Percentiles rank a stretch among this genome's conserved stretches.
Conservation (phyloP, 2,113 vertebrate genomes). For the Procavia capensis region DNA sequence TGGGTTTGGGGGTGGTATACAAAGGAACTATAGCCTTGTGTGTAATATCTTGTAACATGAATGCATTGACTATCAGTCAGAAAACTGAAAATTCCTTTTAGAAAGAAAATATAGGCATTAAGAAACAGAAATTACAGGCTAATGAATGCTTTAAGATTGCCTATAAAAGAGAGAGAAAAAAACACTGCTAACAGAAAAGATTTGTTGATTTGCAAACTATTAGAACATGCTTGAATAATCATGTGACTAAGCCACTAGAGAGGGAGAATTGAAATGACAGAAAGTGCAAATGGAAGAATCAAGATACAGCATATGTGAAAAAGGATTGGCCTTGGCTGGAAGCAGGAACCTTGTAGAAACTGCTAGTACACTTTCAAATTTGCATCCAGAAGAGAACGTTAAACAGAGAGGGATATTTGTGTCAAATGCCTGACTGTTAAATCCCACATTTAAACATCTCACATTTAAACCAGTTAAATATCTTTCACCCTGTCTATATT, state of each 20-base stretch:
- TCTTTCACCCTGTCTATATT: too few species aligned
- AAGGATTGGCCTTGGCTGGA: neutral
- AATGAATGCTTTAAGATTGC: neutral
- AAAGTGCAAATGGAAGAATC: constrained; percentile 42
- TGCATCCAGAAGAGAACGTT: neutral
- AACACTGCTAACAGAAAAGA: too few species aligned
- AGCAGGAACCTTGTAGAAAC: neutral
- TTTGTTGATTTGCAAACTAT: neutral
- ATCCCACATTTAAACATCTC: too few species aligned
- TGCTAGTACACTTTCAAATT: neutral
- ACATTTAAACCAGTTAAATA: too few species aligned
- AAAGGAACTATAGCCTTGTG: neutral
- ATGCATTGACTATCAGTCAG: neutral
- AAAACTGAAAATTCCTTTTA: neutral
- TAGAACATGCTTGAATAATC: constrained; percentile 4
- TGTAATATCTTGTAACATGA: neutral
- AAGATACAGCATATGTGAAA: neutral
- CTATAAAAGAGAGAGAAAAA: neutral
- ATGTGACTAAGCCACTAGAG: neutral
- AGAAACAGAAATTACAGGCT: neutral
- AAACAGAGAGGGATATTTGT: neutral
- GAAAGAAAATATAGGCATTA: neutral
- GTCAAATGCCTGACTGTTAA: neutral
- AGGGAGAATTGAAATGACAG: neutral
- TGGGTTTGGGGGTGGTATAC: accelerated